Percentiles rank a stretch among this genome's conserved stretches.
Conservation (phyloP, 1,140 invertebrate genomes). For the Lordiphosa stackelbergi region DNA sequence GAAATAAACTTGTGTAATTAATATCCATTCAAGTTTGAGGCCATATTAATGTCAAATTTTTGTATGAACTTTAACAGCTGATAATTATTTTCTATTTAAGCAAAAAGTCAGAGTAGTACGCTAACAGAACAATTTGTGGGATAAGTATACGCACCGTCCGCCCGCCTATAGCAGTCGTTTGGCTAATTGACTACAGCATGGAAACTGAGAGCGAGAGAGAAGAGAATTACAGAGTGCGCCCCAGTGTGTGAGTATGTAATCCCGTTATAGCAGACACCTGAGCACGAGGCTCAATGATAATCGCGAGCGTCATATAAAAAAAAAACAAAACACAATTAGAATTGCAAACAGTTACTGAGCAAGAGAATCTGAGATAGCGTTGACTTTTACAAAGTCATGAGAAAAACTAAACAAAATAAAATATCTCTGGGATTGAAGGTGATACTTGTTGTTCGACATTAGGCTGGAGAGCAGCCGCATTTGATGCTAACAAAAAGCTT, state of each 20-base stretch:
- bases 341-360: slow-evolving; percentile 23
- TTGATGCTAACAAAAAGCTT: slow-evolving; percentile 43
- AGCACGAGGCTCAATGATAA: slow-evolving; percentile 5
- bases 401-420: slow-evolving; percentile 20
- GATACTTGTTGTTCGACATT: slow-evolving; percentile 37
- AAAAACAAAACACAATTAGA: slow-evolving; percentile 14
- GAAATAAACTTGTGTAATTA: slow-evolving; percentile 21
- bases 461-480: slow-evolving; percentile 28
- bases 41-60: slow-evolving; percentile 15
- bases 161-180: slow-evolving; percentile 20
- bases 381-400: slow-evolving; percentile 58
- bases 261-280: slow-evolving; percentile 2
- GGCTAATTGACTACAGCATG: slow-evolving; percentile 51
- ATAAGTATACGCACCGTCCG: slow-evolving; percentile 56
- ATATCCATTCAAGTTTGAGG: slow-evolving; percentile 5
- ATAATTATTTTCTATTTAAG: no score
- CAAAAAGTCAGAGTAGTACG: background rate
- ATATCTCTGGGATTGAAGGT: slow-evolving; percentile 50
- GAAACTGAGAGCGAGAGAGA: slow-evolving; percentile 18
- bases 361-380: slow-evolving; percentile 24
- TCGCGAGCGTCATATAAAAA: slow-evolving; percentile 1
- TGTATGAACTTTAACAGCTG: background rate
- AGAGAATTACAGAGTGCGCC: background rate
- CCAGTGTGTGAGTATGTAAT: background rate
- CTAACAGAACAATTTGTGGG: slow-evolving; percentile 7